These are phyloP conservation scores for Crossaster papposus DNA, from an alignment of 53 echinoderm and acorn worm species.

Conservation along the genomic window DNA sequence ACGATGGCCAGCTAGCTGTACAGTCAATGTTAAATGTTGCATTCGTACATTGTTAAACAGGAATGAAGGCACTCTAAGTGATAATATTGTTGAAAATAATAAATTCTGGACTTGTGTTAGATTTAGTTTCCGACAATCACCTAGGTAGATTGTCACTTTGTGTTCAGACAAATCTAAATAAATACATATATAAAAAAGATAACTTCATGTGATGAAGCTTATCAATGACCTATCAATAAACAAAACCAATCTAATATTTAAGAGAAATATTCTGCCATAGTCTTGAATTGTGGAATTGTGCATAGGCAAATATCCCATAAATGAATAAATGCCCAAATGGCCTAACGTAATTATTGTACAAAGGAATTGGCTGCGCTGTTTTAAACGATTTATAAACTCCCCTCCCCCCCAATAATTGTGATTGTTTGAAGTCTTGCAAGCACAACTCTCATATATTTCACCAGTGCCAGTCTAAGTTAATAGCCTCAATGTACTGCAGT, in stretches of 20 bases:
- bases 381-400: background rate
- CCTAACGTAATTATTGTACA: background rate
- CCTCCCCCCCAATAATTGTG: background rate
- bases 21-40: background rate
- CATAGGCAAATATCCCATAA: background rate
- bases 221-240: too few species aligned
- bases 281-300: background rate
- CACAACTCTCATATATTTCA: background rate
- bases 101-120: background rate
- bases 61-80: constrained; percentile 38
- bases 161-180: background rate
- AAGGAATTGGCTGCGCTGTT: background rate
- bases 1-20: background rate
- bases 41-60: background rate
- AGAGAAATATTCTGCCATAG: background rate
- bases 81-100: background rate
- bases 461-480: background rate
- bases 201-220: background rate
- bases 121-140: background rate
- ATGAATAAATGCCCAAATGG: background rate
- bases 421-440: background rate
- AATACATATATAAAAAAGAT: background rate
- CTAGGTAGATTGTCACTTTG: background rate
- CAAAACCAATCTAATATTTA: background rate
- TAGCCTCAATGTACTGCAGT: background rate